Base-by-base conservation (phyloP, 2,888 invertebrate genomes). In the Ethmia dodecea region DNA sequence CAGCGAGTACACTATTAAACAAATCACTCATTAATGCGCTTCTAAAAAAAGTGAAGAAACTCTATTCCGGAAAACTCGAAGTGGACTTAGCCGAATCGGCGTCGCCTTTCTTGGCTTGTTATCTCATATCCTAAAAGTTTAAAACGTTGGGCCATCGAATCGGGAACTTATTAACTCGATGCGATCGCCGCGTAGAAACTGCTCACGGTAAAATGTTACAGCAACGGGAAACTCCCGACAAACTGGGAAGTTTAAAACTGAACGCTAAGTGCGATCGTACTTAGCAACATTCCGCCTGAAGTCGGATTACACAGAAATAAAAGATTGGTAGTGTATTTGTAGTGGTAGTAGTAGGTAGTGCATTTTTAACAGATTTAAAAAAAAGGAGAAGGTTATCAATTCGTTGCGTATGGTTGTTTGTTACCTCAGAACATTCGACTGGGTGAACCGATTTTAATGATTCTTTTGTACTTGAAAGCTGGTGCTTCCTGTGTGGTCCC, bases 41-140 rank as follows among this genome's bases (percentile, higher is more conserved):
- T n/a, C n/a, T 22, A 22, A 22, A 22, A 8, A n/a, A 22, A 22
- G n/a, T 22, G n/a, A 22, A n/a, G 22, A 22, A 22, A n/a, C 22
- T n/a, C 3, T 22, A 22, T n/a, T 22, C 22, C 22, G n/a, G 9
- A n/a, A 22, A 22, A 22, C n/a, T 22, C 22, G 65, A 77, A 74
- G 71, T 65, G 72, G 76, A 75, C 75, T 79, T 78, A 80, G 77
- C 76, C 73, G 74, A 80, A 80, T 81, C 75, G 74, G 72, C 69
- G 72, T 73, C 77, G 74, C 69, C 70, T 69, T 78, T 77, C 76
- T 78, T 72, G 78, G 74, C 80, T 83, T 81, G 83, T 83, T 86
- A 86, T 84, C 84, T 84, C 76, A 78, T 79, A 83, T 81, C 84
- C 84, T 72, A 84, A 84, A 86, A 86, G 83, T 86, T 86, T 80